A percentile compares a stretch with the other conserved stretches of the same genome.
Evolutionary conservation across 30 jellyfish, hydroid and myxozoan genomes (phyloP).

Genomic region (Aurelia aurita): DNA sequence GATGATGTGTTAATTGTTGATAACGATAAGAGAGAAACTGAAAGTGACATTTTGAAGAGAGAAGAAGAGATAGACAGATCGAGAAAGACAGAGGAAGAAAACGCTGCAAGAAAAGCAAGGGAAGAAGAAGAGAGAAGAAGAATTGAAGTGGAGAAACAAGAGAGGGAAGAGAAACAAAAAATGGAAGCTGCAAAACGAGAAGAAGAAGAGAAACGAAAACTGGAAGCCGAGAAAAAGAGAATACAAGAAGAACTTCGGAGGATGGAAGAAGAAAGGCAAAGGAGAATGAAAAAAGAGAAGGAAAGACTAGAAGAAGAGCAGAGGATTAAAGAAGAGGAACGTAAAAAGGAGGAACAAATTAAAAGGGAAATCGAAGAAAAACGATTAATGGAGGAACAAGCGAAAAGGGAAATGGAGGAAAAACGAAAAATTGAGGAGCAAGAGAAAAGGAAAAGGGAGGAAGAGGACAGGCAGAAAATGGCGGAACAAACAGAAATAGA

Average conservation of each 20-base stretch:
- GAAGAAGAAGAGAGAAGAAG: constrained; percentile 5
- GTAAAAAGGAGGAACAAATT: neutral
- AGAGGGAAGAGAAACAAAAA: constrained; percentile 6
- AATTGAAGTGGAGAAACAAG: constrained; percentile 1
- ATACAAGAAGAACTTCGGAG: constrained; percentile 5
- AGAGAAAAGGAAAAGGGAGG: neutral
- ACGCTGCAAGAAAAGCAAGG: neutral
- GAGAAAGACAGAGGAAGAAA: neutral
- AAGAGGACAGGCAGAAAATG: neutral
- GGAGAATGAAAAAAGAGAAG: neutral
- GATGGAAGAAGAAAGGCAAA: constrained; percentile 2
- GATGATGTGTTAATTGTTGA: constrained; percentile 13
- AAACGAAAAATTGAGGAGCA: constrained; percentile 13
- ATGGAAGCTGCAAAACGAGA: neutral
- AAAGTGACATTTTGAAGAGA: neutral
- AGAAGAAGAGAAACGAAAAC: neutral
- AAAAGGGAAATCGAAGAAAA: constrained; percentile 4
- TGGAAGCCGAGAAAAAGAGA: neutral
- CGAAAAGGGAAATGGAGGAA: constrained; percentile 1
- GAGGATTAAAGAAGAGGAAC: neutral
- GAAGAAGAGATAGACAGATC: neutral
- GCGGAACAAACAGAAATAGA: constrained; percentile 31
- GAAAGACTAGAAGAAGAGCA: neutral
- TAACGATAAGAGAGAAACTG: neutral
- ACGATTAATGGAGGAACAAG: neutral